Percentiles rank a stretch among this genome's conserved stretches.
phyloP scores from a whole-genome alignment of 2,113 vertebrate genomes.

The Lophochroa leadbeateri region DNA sequence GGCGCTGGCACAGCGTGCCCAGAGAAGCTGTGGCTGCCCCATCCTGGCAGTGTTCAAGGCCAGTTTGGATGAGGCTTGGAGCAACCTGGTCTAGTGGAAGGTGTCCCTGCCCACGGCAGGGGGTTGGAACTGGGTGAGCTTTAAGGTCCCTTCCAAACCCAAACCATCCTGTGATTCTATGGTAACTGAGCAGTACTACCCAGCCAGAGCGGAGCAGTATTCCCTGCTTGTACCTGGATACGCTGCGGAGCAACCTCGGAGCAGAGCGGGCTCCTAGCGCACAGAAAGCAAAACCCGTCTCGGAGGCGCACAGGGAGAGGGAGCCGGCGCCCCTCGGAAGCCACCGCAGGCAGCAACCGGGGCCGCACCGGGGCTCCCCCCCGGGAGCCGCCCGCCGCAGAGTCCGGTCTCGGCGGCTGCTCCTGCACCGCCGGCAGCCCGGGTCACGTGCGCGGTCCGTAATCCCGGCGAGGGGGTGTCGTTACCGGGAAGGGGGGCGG shows the following conservation, averaged over 20 bases:
- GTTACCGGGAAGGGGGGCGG: slow-evolving; percentile 3
- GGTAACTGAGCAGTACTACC: accelerated
- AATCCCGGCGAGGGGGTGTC: slow-evolving; percentile 27
- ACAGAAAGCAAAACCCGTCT: neutral
- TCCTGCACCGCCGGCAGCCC: neutral
- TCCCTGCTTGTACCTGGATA: neutral
- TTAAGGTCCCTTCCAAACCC: neutral
- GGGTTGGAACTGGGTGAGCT: neutral
- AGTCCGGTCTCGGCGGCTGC: neutral
- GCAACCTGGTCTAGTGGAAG: neutral
- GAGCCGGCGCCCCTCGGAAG: neutral
- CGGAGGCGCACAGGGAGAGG: neutral
- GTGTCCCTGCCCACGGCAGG: neutral
- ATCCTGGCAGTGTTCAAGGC: neutral
- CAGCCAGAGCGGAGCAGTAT: accelerated
- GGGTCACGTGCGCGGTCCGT: slow-evolving; percentile 45
- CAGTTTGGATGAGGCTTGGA: neutral
- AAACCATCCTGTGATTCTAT: neutral
- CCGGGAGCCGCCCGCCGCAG: neutral
- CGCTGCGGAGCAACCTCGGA: neutral
- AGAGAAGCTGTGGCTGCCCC: neutral
- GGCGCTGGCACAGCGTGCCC: no score
- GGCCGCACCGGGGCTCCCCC: neutral
- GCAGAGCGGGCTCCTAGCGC: neutral
- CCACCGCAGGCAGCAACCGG: neutral